Base-by-base conservation (phyloP, 2,888 invertebrate genomes). In the Thymelicus lineola region DNA sequence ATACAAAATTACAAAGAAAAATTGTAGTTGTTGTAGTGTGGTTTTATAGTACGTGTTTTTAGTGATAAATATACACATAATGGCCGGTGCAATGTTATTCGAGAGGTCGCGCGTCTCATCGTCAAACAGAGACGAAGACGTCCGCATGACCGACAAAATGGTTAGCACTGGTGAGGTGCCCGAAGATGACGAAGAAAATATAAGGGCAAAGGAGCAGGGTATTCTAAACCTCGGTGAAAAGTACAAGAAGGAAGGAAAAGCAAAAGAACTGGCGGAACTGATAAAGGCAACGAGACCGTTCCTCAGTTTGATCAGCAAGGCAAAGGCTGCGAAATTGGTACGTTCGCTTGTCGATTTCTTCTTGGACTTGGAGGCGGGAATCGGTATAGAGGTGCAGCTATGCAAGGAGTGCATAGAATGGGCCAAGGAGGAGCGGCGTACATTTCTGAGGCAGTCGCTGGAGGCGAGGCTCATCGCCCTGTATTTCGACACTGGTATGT, bases 391-490 rank as follows among this genome's bases (percentile, higher is more conserved):
- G 94, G 97, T 97, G 66, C 97, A 98, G 90, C 93, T 98, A 73
- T 98, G 98, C 89, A 97, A 97, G 94, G 99, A 99, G 93, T 99
- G 99, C 93, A 99, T 99, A 93, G 98, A 99, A 93, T 99, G 99
- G 99, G 99, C 99, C 42, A 98, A 98, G 87, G 97, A 98, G 84
- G 99, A 99, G 88, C 97, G 98, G 76, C 96, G 99, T 77, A 99
- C 99, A 20, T 99, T 99, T 90, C 93, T 99, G 73, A 95, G 99
- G 79, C 99, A 99, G 90, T 98, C 98, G 0, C 90, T 99, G 78
- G 99, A 99, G 88, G 98, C 99, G 15, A 95, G 99, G 79, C 94
- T 99, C 71, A 97, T 99, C 83, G 98, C 99, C 3, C 95, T 99
- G 53, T 99, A 98, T 90, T 98, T 97, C 89, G 98, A 98, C 86